A percentile compares a stretch with the other conserved stretches of the same genome.
Evolutionary conservation across 2,888 invertebrate genomes (phyloP).

Genomic region (Pandemis cinnamomeana): DNA sequence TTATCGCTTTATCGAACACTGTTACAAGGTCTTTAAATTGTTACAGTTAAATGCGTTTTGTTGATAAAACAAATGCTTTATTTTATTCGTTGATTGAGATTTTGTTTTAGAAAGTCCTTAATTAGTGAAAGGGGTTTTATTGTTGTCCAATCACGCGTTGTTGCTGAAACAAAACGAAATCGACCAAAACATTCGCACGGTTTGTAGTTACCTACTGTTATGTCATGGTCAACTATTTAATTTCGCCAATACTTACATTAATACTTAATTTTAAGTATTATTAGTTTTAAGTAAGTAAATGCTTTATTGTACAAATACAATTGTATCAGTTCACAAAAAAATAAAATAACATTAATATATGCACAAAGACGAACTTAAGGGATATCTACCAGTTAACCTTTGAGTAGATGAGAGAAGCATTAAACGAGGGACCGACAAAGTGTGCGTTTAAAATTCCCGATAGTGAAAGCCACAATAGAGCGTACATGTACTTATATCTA

Average conservation of each 20-base stretch:
- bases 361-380: no score
- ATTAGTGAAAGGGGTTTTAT: constrained; percentile 21
- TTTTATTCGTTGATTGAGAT: constrained; percentile 5
- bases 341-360: no score
- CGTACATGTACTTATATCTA: no score
- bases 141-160: constrained; percentile 32
- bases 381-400: no score
- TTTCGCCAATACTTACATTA: neutral
- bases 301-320: no score
- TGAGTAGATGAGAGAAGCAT: no score
- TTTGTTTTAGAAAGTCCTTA: constrained; percentile 30
- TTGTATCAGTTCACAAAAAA: no score
- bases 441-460: no score
- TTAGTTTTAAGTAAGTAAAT: no score
- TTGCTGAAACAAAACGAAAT: constrained; percentile 20
- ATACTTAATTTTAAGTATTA: neutral
- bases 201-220: neutral
- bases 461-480: no score
- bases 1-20: constrained; percentile 5
- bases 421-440: no score
- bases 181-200: constrained; percentile 3
- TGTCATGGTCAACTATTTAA: neutral
- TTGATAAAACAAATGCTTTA: neutral
- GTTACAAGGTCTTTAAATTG: constrained; percentile 18
- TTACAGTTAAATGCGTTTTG: constrained; percentile 1